These are phyloP conservation scores for Drosophila quinaria DNA, from an alignment of 2,888 invertebrate genomes.

Conservation along the genomic window DNA sequence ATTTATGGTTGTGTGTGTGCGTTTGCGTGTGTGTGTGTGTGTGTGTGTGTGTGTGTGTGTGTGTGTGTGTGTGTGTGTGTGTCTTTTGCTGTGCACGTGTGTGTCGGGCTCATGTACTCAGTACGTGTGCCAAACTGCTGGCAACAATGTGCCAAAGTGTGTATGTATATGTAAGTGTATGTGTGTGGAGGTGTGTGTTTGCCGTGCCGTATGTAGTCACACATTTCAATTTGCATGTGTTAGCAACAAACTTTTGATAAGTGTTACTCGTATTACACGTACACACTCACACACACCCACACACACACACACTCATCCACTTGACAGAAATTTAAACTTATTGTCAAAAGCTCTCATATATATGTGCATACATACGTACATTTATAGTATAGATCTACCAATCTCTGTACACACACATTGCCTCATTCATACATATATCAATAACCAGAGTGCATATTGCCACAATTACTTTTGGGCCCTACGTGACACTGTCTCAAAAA, in stretches of 20 bases:
- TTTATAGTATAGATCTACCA: slow-evolving; percentile 3
- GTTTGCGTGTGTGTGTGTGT: slow-evolving; percentile 27
- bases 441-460: slow-evolving; percentile 60
- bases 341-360: slow-evolving; percentile 65
- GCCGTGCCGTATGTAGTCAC: slow-evolving; percentile 53
- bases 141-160: slow-evolving; percentile 51
- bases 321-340: slow-evolving; percentile 72
- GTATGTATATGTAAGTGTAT: slow-evolving; percentile 13
- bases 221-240: slow-evolving; percentile 83
- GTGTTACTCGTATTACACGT: slow-evolving; percentile 76
- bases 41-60: slow-evolving; percentile 45
- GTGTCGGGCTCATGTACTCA: slow-evolving; percentile 44
- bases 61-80: slow-evolving; percentile 27
- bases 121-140: slow-evolving; percentile 66
- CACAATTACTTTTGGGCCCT: slow-evolving; percentile 55
- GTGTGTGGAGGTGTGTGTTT: slow-evolving; percentile 29
- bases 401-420: slow-evolving; percentile 26
- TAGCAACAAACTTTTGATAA: slow-evolving; percentile 80
- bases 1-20: background rate
- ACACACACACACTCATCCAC: slow-evolving; percentile 17
- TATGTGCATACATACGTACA: background rate
- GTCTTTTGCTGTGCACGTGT: slow-evolving; percentile 43
- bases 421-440: slow-evolving; percentile 34
- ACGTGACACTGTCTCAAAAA: slow-evolving; percentile 39
- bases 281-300: slow-evolving; percentile 30